Conservation (phyloP, 2,797 vertebrate genomes). For the Brachymystax lenok region DNA sequence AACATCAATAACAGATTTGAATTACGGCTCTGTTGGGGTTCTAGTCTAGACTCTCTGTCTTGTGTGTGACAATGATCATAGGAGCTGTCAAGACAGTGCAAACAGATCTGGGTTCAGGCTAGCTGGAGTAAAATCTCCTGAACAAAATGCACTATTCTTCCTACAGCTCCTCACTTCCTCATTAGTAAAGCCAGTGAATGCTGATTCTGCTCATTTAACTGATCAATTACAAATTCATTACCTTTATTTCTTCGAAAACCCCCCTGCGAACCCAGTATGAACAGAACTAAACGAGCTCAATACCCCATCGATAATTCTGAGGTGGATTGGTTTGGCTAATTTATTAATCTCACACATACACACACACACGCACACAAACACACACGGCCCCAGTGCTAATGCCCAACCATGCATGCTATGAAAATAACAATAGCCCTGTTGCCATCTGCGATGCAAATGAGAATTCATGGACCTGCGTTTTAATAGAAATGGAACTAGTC, state of each 20-base stretch:
- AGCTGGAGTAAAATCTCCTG: not conserved
- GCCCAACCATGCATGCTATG: slow-evolving; percentile 56
- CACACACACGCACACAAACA: not conserved
- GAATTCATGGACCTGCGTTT: slow-evolving; percentile 66
- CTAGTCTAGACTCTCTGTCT: no score
- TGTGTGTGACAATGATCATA: no score
- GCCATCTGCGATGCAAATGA: slow-evolving; percentile 55
- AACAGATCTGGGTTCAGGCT: no score
- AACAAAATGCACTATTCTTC: slow-evolving; percentile 23
- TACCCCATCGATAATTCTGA: slow-evolving; percentile 61
- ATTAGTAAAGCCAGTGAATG: slow-evolving; percentile 38
- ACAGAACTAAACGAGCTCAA: slow-evolving; percentile 35
- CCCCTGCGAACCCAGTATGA: slow-evolving; percentile 47
- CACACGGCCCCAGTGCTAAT: slow-evolving; percentile 51
- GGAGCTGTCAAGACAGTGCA: no score
- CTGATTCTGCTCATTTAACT: slow-evolving; percentile 44
- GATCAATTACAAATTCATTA: slow-evolving; percentile 50
- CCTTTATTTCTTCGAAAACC: slow-evolving; percentile 29
- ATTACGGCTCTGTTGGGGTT: no score
- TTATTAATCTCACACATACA: slow-evolving; percentile 61
- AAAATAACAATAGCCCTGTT: slow-evolving; percentile 58
- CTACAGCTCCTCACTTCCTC: slow-evolving; percentile 31
- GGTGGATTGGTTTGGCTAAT: slow-evolving; percentile 65
- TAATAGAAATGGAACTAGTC: slow-evolving; percentile 65
- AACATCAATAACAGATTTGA: no score